phyloP scores from a whole-genome alignment of 2,797 vertebrate genomes.

The Alca torda region DNA sequence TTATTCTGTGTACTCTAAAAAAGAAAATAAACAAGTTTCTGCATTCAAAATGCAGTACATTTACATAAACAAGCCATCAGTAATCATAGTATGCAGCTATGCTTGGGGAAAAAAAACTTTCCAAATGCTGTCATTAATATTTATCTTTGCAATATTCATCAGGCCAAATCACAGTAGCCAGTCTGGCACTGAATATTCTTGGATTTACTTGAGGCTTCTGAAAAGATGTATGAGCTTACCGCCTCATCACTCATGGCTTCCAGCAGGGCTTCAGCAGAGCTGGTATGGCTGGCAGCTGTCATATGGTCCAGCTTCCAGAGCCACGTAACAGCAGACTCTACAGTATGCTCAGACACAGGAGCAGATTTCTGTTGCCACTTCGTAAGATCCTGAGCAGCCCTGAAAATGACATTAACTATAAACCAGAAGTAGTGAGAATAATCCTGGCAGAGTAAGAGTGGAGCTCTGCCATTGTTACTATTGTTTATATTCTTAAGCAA shows the following conservation, averaged over 20 bases:
- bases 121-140: conserved; percentile 30
- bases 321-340: conserved; percentile 76
- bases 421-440: background rate
- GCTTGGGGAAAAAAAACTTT: background rate
- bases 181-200: conserved; percentile 13
- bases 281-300: conserved; percentile 17
- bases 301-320: conserved; percentile 66
- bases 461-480: background rate
- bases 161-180: background rate
- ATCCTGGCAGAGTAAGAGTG: background rate
- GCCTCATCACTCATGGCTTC: conserved; percentile 74
- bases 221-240: conserved; percentile 66
- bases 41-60: conserved; percentile 28
- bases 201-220: conserved; percentile 33
- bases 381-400: conserved; percentile 61
- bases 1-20: background rate
- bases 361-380: conserved; percentile 74
- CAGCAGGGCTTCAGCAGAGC: conserved; percentile 68
- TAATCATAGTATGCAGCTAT: background rate
- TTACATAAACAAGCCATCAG: conserved; percentile 29
- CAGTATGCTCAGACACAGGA: conserved; percentile 52
- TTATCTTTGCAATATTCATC: conserved; percentile 39
- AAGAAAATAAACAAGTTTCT: conserved; percentile 27
- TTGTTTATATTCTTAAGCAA: background rate
- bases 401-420: conserved; percentile 52